Base-by-base conservation (phyloP, 2,888 invertebrate species). In the Temnothorax unifasciatus region DNA sequence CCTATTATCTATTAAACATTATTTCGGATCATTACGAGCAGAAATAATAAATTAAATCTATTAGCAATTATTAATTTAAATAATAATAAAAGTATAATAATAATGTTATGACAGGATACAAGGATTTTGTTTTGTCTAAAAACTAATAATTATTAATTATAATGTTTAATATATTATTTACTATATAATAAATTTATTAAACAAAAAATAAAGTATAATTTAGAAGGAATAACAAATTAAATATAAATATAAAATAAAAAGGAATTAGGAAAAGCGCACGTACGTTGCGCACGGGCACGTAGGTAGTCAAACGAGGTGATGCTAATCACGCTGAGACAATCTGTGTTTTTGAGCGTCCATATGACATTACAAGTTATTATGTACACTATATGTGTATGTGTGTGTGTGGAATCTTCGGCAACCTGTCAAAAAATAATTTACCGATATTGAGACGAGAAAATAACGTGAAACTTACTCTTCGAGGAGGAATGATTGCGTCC, bases 401-500 rank as follows among this genome's bases (percentile, higher is more conserved):
- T 34, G 54, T 18, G 71, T 77, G 15, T 64, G 52, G 18, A 57
- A 8, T 4, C 29, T 41, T 44, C n/a, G 57, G 21, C 13, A 38
- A 71, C 73, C 79, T 81, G 73, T 81, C 59, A 34, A 59, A 50
- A 76, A 79, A 21, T 61, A 25, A 68, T 29, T 41, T 83, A 79
- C 18, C 18, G 77, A 64, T 44, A 69, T 6, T 13, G 25, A n/a
- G 25, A 38, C 25, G 13, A n/a, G 3, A 21, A 29, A 69, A 25
- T 38, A 64, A 54, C 15, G 25, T 29, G 68, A 83, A 92, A 97
- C 98, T 97, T 96, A 98, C 99, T 99, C 97, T 98, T 98, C 89
- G 98, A 98, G 18, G 99, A 98, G 74, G 99, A 99, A 95, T 99
- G 98, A 95, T 98, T 99, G 88, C 97, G 96, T 90, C 99, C 99